Evolutionary conservation across 2,113 vertebrate genomes (phyloP), one percentile per base, ranked within the genome.

Genomic region (Parus major): DNA sequence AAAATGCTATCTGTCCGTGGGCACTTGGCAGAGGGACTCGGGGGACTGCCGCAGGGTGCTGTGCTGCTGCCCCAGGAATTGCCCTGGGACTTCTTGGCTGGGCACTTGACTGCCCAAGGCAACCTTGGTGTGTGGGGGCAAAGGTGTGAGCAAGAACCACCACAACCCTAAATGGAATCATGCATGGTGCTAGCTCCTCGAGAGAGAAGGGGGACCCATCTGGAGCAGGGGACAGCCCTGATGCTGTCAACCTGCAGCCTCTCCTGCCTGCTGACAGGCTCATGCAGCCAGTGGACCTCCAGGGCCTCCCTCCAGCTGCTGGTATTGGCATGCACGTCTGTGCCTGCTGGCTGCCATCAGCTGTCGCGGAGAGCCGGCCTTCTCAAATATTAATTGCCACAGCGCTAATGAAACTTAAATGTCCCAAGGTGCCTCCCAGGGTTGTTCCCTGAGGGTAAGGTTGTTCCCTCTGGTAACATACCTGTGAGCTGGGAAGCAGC

Each of bases 401-500:
- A 78, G 61, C 0, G 0, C 55, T 95, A 90, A 95, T 63, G 87
- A 87, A 96, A 92, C 31, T 3, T 3, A 59, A 92, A 61, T 31
- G 72, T 55, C 80, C 53, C 0, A 0, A 61, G 50, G 22, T 28
- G 47, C 59, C 88, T 92, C 70, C 70, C 4, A 8, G 41, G 41
- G 52, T 52, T 4, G 13, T 35, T 90, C 55, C 86, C 72, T 3
- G 3, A 82, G 31, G 39, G 33, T n/a, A 56, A 76, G 39, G 41
- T n/a, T 46, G n/a, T 57, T 84, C 56, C 52, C 70, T 4, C 2
- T 4, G 9, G 41, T 59, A 82, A 93, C 97, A 4, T 99, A 99
- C 99, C 99, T 99, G 99, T 96, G 98, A 99, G 96, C 98, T 98
- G 41, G 99, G 98, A 55, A 99, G 96, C 96, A 98, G 97, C 29